Percentiles rank a stretch among this genome's conserved stretches.
Conservation (phyloP, 2,888 invertebrate species). For the Ormyrus nitidulus region DNA sequence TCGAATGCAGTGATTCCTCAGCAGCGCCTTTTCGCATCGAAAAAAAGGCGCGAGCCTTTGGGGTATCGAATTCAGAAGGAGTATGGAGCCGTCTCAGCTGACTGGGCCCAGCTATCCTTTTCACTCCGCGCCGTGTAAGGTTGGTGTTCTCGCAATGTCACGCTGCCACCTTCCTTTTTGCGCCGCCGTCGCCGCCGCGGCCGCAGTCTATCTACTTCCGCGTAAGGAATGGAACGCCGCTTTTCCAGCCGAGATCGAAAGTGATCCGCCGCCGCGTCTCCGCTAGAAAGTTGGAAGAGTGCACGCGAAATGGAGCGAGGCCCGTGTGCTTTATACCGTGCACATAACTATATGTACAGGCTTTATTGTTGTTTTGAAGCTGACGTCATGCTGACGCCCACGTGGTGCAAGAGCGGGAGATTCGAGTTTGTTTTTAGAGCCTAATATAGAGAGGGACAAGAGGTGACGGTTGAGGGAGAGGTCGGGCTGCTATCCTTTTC, state of each 20-base stretch:
- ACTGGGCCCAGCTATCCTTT: constrained; percentile 17
- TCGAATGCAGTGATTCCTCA: not conserved
- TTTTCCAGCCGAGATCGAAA: no score
- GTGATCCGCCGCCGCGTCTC: no score
- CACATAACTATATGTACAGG: not conserved
- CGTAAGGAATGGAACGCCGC: no score
- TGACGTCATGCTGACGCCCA: constrained; percentile 49
- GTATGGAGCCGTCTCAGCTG: not conserved
- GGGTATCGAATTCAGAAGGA: not conserved
- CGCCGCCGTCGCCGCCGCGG: not conserved
- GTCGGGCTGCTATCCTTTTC: not conserved
- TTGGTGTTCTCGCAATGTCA: not conserved
- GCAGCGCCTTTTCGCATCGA: not conserved
- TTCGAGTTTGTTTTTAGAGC: constrained; percentile 35
- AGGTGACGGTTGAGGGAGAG: not conserved
- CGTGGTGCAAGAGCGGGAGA: constrained; percentile 43
- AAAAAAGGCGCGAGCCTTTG: no score
- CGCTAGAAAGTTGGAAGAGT: no score
- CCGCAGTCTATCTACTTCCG: no score
- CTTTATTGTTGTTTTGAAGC: not conserved
- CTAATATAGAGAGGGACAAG: constrained; percentile 8
- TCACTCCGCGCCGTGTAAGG: constrained; percentile 32
- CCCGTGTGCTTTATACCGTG: not conserved
- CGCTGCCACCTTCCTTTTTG: not conserved
- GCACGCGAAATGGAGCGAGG: constrained; percentile 26